Evolutionary conservation across 2,888 invertebrate genomes (phyloP), one percentile per base, ranked within the genome.

Genomic region (Ophion obscuratus): DNA sequence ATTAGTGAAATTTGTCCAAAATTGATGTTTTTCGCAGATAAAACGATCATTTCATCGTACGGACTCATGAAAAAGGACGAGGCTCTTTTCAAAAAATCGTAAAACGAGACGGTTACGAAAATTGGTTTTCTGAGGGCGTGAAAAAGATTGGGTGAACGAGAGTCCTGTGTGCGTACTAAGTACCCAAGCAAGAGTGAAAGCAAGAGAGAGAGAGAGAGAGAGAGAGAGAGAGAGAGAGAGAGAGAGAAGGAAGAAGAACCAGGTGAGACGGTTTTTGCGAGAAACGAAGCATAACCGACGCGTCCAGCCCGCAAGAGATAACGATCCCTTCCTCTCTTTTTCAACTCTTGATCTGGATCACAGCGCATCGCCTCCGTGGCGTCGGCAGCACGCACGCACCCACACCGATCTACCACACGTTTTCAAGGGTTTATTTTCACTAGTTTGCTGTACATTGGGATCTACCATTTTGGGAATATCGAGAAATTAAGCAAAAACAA

Each of bases 191-290:
- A 83, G 79, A 74, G 80, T 6, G 66, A n/a, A 36, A 36, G 36
- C 10, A 5, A 7, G 84, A 85, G 81, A 83, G 76, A 74, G 80
- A 6, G 64, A 17, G 11, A 31, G 31, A 27, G 61, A 40, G 40
- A 2, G 20, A 76, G 27, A 27, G 53, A 76, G 66, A 76, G 53
- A 47, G 44, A 75, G 20, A 64, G 71, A 44, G 62, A 64, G 67
- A 40, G 80, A 66, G 84, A 81, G 87, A 86, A 84, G 81, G 82
- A 89, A 90, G 86, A 89, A 90, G 90, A 90, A 92, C 93, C 93
- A 93, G 93, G 92, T 93, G 93, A 92, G 92, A 92, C 91, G 91
- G 91, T 75, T 93, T 92, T 92, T 88, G 92, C 91, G 90, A 89
- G 88, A 93, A 92, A 91, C 91, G 91, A 92, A 90, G 92, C 94